phyloP scores from a whole-genome alignment of 2,113 vertebrate species.

The Plectropomus leopardus region DNA sequence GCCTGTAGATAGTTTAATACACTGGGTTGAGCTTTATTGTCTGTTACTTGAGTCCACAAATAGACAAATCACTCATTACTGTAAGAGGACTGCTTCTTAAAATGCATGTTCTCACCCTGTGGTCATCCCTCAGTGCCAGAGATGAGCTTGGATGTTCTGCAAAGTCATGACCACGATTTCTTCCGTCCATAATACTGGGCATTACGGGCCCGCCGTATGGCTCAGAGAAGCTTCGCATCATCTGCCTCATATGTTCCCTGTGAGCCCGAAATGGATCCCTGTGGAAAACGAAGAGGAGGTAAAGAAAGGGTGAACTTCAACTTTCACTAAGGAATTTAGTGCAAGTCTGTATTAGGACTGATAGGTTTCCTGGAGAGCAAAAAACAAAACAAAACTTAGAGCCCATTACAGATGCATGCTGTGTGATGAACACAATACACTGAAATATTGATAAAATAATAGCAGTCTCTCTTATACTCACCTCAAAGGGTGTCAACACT shows the following conservation, averaged over 20 bases:
- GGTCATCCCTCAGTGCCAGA: constrained; percentile 65
- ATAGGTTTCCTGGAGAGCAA: background rate
- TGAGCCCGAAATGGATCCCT: constrained; percentile 92
- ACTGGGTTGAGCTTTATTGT: background rate
- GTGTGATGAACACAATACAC: constrained; percentile 12
- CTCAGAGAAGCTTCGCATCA: constrained; percentile 92
- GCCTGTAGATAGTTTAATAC: background rate
- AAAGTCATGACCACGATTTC: constrained; percentile 52
- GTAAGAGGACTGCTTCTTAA: background rate
- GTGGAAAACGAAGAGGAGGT: constrained; percentile 39
- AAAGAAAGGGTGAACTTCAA: background rate
- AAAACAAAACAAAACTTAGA: background rate
- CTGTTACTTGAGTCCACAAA: background rate
- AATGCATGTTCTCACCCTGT: constrained; percentile 85
- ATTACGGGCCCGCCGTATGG: constrained; percentile 85
- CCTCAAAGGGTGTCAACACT: constrained; percentile 31
- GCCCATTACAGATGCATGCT: constrained; percentile 15
- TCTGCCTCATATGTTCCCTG: constrained; percentile 86
- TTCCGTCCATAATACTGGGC: constrained; percentile 84
- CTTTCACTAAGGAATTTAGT: background rate
- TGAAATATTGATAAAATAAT: constrained; percentile 58
- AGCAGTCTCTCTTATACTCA: constrained; percentile 17
- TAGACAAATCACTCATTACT: background rate
- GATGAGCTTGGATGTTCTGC: constrained; percentile 52
- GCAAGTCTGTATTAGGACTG: background rate